These are phyloP conservation scores for Hypotaenidia okinawae DNA, from an alignment of 2,797 vertebrate species.

Conservation along the genomic window DNA sequence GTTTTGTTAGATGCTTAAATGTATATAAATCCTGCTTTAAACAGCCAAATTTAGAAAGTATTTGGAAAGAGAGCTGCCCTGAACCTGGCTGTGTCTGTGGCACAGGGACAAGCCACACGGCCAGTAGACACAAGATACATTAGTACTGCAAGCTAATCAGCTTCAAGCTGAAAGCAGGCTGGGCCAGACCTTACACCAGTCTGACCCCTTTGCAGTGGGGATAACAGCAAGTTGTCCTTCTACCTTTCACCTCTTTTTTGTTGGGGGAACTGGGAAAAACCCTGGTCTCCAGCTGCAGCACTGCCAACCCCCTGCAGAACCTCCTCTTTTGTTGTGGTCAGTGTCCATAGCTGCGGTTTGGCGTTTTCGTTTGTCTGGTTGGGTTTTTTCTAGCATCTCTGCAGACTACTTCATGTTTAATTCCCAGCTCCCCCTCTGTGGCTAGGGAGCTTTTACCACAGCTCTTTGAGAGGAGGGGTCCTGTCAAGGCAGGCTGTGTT, in stretches of 20 bases:
- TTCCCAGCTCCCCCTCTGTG: background rate
- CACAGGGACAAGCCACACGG: accelerated
- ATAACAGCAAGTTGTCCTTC: background rate
- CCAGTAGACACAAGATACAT: background rate
- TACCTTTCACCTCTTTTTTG: background rate
- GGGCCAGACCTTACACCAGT: background rate
- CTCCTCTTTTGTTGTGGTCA: background rate
- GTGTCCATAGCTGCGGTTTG: background rate
- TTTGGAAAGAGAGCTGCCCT: background rate
- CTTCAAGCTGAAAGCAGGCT: background rate
- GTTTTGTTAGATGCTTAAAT: background rate
- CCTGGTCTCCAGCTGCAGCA: accelerated
- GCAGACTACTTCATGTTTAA: background rate
- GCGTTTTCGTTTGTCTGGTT: no score
- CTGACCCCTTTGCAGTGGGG: background rate
- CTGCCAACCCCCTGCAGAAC: background rate
- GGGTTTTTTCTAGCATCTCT: background rate
- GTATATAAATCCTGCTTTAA: background rate
- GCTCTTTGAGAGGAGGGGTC: background rate
- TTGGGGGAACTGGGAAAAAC: background rate
- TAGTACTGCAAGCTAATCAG: background rate
- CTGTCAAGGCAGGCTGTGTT: background rate
- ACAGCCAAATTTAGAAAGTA: background rate
- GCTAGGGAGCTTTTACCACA: background rate
- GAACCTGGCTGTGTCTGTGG: background rate